A percentile compares a stretch with the other conserved stretches of the same genome.
phyloP scores from a whole-genome alignment of 2,797 vertebrate genomes.

The Mycteria americana region DNA sequence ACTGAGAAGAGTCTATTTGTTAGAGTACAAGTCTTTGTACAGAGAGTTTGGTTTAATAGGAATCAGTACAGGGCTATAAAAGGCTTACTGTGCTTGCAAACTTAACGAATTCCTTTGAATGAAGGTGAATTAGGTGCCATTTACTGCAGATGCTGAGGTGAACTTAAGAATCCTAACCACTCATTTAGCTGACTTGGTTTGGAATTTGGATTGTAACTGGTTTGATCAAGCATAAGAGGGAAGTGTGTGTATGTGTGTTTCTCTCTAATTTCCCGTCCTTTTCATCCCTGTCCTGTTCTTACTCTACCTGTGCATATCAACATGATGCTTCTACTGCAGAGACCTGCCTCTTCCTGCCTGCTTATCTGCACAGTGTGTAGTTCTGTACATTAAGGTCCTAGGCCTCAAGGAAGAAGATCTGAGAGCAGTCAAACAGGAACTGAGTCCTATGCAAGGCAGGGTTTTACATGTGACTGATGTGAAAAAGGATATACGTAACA shows the following conservation, averaged over 20 bases:
- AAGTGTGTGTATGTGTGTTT: conserved; percentile 27
- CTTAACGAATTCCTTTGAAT: not conserved
- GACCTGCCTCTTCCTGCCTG: conserved; percentile 57
- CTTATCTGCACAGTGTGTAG: conserved; percentile 41
- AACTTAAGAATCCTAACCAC: not conserved
- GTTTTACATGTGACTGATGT: not conserved
- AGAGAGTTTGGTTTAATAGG: not conserved
- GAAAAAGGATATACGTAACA: not conserved
- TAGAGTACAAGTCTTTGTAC: not conserved
- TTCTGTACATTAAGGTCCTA: conserved; percentile 41
- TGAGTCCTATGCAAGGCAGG: conserved; percentile 34
- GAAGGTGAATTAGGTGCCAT: conserved; percentile 19
- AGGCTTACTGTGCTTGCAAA: not conserved
- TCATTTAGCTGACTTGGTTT: not conserved
- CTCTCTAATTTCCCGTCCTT: conserved; percentile 52
- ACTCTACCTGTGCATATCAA: conserved; percentile 44
- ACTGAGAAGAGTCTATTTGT: not conserved
- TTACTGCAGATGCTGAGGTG: conserved; percentile 24
- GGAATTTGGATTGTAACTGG: conserved; percentile 19
- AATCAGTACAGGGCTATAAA: not conserved
- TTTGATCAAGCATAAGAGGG: conserved; percentile 52
- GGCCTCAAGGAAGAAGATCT: conserved; percentile 25
- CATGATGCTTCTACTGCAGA: conserved; percentile 45
- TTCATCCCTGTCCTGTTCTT: conserved; percentile 60
- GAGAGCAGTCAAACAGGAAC: conserved; percentile 42